Percentiles rank a stretch among this genome's conserved stretches.
Conservation (phyloP, 2,888 invertebrate species). For the Oxycera nigricornis region DNA sequence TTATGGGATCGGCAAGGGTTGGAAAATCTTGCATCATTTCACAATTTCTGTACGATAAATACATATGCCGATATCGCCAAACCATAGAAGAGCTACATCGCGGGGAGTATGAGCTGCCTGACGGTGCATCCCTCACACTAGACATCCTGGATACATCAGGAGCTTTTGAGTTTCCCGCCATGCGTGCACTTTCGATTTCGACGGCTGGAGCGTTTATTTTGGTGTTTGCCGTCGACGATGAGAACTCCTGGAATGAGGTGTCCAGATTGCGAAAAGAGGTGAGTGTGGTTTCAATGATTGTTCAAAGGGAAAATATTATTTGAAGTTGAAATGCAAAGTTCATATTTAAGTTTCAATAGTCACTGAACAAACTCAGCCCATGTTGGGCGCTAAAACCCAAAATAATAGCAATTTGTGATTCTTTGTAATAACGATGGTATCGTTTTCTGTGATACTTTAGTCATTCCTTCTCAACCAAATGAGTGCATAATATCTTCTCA, state of each 20-base stretch:
- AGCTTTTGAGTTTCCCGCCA: constrained; percentile 75
- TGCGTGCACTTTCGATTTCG: constrained; percentile 75
- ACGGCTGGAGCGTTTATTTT: constrained; percentile 78
- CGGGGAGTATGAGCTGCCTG: constrained; percentile 59
- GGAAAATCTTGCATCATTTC: constrained; percentile 70
- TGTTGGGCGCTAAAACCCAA: too few species aligned
- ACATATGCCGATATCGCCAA: constrained; percentile 66
- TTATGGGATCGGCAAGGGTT: constrained; percentile 64
- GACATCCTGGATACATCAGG: constrained; percentile 78
- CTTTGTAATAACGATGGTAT: too few species aligned
- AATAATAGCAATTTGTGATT: too few species aligned
- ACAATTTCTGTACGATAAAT: constrained; percentile 68
- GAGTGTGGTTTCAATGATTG: constrained; percentile 28
- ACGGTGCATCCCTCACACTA: constrained; percentile 65
- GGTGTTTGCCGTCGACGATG: constrained; percentile 72
- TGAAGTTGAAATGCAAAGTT: too few species aligned
- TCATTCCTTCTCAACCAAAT: too few species aligned
- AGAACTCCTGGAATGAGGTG: constrained; percentile 67
- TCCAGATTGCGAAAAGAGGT: constrained; percentile 64
- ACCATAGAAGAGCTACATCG: constrained; percentile 72
- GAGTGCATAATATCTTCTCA: too few species aligned
- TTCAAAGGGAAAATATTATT: too few species aligned
- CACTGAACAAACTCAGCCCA: too few species aligned
- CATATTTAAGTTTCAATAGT: too few species aligned
- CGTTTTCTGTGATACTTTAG: too few species aligned